Conservation (phyloP, 23 tunicate species). For the Botrylloides violaceus region DNA sequence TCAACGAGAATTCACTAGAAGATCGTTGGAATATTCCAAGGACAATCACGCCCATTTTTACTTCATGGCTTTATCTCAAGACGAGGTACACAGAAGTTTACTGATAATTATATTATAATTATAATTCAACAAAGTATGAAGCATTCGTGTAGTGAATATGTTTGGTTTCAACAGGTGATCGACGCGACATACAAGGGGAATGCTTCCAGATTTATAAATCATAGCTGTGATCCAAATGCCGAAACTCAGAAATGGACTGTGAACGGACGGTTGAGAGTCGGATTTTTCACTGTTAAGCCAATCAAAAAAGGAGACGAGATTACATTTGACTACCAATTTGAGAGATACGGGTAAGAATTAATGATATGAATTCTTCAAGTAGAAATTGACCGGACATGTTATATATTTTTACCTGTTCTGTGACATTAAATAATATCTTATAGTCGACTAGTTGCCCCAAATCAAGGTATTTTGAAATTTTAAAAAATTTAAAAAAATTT, state of each 20-base stretch:
- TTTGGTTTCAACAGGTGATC: conserved; percentile 22
- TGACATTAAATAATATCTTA: not conserved
- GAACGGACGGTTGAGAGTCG: conserved; percentile 80
- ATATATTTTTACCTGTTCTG: not conserved
- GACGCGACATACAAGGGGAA: conserved; percentile 86
- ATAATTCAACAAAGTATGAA: too few relatives aligned
- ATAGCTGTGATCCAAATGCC: conserved; percentile 89
- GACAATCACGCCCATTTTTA: conserved; percentile 80
- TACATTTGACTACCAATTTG: conserved; percentile 93
- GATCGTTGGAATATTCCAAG: conserved; percentile 59
- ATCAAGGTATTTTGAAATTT: not conserved
- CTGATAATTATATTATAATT: not conserved
- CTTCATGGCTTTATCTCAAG: conserved; percentile 93
- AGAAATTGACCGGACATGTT: not conserved
- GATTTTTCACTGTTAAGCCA: conserved; percentile 55
- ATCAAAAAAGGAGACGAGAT: conserved; percentile 70
- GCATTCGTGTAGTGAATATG: not conserved
- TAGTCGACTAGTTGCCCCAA: not conserved
- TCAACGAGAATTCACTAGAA: conserved; percentile 45
- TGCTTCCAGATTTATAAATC: conserved; percentile 91
- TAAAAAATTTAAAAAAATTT: too few relatives aligned
- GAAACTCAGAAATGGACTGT: conserved; percentile 99
- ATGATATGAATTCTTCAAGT: too few relatives aligned
- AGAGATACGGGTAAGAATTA: conserved; percentile 85
- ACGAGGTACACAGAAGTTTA: conserved; percentile 42